Base-by-base conservation (phyloP, 2,888 invertebrate genomes). In the Cosmorhoe ocellata region DNA sequence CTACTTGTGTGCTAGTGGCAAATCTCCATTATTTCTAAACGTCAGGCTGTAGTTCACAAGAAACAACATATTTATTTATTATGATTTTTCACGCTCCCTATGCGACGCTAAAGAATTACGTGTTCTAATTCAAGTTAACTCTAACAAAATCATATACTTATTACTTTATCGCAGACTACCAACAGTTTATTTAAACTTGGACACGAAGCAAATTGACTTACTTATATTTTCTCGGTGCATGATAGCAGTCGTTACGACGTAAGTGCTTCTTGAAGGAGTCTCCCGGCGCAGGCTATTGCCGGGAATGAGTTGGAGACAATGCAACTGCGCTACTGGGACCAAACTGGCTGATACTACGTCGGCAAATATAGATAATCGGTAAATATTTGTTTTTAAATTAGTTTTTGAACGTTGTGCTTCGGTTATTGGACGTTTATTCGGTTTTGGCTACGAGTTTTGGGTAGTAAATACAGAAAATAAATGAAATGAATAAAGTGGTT, bases 251-350 rank as follows among this genome's bases (percentile, higher is more conserved):
- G 70, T 71, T 71, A 71, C 59, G 59, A 56, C 51, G 62, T 67
- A 71, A 74, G 67, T 68, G 66, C 64, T 63, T 69, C 67, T 63
- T 43, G 50, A 63, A 76, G 53, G 66, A 76, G 67, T 66, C 76
- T 67, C 71, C 60, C 34, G 70, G 66, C 71, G 69, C 69, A 54
- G 62, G 69, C 70, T 67, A 72, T 74, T 72, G 68, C 63, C 64
- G 65, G 66, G 70, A 74, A 75, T 76, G 68, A 72, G 67, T 65
- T 68, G 63, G 65, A 69, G 69, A 70, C 71, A 68, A 59, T 68
- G 71, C 64, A 67, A 73, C 66, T 66, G 65, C 64, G 58, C 75
- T 69, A 59, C 55, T 56, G 73, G 69, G 76, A 77, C 63, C 57
- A 57, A 61, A 49, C 57, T 64, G 58, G 63, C 61, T 61, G 57